Conservation (phyloP, 2,113 vertebrate genomes). For the Podarcis raffonei region DNA sequence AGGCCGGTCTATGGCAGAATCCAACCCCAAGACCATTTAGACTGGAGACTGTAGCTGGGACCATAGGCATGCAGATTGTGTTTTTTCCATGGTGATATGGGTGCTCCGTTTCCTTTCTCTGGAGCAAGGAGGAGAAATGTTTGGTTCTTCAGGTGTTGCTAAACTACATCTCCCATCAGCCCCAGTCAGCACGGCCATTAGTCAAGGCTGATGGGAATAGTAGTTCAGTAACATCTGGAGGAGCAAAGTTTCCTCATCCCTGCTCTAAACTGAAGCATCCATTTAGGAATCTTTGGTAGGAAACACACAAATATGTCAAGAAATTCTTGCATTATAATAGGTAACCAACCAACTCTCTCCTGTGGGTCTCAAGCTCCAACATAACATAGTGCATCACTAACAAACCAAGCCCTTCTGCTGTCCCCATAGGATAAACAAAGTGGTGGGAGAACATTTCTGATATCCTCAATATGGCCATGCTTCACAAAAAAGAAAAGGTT, state of each 20-base stretch:
- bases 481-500: neutral
- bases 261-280: neutral
- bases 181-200: too few relatives aligned
- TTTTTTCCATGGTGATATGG: neutral
- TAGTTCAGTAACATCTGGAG: too few relatives aligned
- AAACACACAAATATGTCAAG: neutral
- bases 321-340: neutral
- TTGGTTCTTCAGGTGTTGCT: too few relatives aligned
- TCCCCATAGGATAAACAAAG: neutral
- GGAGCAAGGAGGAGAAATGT: too few relatives aligned
- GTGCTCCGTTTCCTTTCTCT: neutral
- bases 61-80: neutral
- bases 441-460: neutral
- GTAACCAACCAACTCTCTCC: neutral
- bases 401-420: neutral
- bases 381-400: neutral
- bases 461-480: neutral
- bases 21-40: neutral
- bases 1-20: too few relatives aligned
- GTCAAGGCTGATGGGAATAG: too few relatives aligned
- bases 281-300: neutral
- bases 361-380: neutral
- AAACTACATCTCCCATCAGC: too few relatives aligned
- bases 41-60: neutral
- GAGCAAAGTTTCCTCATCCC: too few relatives aligned